Evolutionary conservation across 1,140 invertebrate species (phyloP).

Genomic region (Luehdorfia chinensis): DNA sequence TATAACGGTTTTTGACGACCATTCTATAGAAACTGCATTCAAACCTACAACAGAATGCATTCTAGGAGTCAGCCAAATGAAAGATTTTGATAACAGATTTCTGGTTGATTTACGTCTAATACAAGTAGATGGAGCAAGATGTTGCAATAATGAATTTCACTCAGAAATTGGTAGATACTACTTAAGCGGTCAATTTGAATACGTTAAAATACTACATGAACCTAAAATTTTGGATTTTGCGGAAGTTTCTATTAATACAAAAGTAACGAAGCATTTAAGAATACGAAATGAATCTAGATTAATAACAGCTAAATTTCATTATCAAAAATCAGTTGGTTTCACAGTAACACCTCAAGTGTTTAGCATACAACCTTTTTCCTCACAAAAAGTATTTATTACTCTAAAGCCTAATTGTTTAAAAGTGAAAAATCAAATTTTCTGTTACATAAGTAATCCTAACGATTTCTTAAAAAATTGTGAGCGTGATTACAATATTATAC

Average conservation of each 20-base stretch:
- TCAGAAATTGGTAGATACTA: slow-evolving; percentile 63
- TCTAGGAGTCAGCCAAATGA: slow-evolving; percentile 41
- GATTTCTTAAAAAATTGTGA: slow-evolving; percentile 17
- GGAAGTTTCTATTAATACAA: slow-evolving; percentile 43
- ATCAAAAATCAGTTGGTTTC: slow-evolving; percentile 43
- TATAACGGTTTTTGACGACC: slow-evolving; percentile 31
- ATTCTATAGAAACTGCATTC: slow-evolving; percentile 49
- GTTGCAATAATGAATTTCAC: slow-evolving; percentile 57
- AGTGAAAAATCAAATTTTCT: slow-evolving; percentile 36
- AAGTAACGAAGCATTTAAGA: slow-evolving; percentile 39
- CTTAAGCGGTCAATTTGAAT: slow-evolving; percentile 59
- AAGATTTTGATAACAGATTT: slow-evolving; percentile 46
- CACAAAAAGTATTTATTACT: slow-evolving; percentile 34
- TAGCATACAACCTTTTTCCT: slow-evolving; percentile 45
- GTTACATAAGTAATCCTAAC: slow-evolving; percentile 49
- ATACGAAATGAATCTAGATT: slow-evolving; percentile 51
- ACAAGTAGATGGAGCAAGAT: slow-evolving; percentile 46
- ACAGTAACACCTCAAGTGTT: slow-evolving; percentile 43
- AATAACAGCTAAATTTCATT: slow-evolving; percentile 43
- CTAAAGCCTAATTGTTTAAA: slow-evolving; percentile 49
- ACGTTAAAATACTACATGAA: slow-evolving; percentile 43
- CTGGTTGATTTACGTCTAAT: slow-evolving; percentile 59
- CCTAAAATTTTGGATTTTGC: slow-evolving; percentile 55
- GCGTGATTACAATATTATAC: slow-evolving; percentile 36
- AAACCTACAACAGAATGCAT: slow-evolving; percentile 57